Evolutionary conservation across 2,113 vertebrate species (phyloP).

Genomic region (Chlamydotis undulata): DNA sequence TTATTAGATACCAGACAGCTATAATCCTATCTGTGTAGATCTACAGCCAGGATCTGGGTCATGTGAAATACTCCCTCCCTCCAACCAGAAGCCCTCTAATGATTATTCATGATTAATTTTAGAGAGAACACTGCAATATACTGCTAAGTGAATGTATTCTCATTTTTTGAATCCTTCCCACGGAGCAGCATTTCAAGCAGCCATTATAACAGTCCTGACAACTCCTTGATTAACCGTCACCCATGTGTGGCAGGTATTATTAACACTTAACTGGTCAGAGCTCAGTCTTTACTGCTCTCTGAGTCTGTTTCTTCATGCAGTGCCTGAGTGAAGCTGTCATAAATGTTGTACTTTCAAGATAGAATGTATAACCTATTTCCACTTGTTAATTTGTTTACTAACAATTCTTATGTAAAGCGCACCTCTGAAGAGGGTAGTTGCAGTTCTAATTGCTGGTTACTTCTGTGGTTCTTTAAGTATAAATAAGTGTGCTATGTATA

Average conservation of each 20-base stretch:
- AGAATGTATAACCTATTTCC: neutral
- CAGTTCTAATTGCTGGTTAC: neutral
- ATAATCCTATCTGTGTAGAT: slow-evolving; percentile 13
- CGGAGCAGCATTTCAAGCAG: slow-evolving; percentile 7
- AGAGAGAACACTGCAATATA: neutral
- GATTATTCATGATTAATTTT: slow-evolving; percentile 41
- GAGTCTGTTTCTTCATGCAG: neutral
- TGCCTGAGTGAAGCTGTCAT: neutral
- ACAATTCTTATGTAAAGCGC: neutral
- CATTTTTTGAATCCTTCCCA: neutral
- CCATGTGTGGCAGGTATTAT: neutral
- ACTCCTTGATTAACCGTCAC: neutral
- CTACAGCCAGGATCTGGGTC: slow-evolving; percentile 23
- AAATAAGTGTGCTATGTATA: neutral
- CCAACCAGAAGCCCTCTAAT: neutral
- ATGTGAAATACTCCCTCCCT: neutral
- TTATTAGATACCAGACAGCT: neutral
- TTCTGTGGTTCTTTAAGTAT: neutral
- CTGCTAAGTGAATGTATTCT: neutral
- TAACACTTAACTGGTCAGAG: slow-evolving; percentile 3
- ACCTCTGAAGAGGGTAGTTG: neutral
- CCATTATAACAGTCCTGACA: neutral
- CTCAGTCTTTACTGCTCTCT: neutral
- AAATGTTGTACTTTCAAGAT: neutral
- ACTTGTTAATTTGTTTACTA: neutral